These are phyloP conservation scores for Argya squamiceps DNA, from an alignment of 2,797 vertebrate species.

Conservation along the genomic window DNA sequence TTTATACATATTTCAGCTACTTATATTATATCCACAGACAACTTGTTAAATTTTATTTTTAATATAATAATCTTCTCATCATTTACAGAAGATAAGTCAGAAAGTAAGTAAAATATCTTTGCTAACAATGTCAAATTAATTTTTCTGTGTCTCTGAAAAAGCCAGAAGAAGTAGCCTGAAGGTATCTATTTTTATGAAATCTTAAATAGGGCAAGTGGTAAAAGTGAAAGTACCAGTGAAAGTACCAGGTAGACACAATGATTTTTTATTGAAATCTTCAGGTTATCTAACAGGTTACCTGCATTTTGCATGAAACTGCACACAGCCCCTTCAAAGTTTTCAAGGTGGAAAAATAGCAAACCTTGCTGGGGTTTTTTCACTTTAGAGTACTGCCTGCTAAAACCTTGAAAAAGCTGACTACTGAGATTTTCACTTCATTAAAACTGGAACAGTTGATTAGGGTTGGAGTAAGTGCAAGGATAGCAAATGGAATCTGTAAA, in stretches of 20 bases:
- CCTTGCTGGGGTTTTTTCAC: neutral
- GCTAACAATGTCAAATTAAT: neutral
- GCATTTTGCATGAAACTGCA: neutral
- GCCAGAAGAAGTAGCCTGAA: neutral
- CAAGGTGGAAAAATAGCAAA: neutral
- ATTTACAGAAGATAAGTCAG: neutral
- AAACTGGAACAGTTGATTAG: neutral
- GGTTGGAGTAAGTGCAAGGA: neutral
- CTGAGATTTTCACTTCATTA: neutral
- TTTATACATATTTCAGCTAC: neutral
- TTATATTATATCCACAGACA: neutral
- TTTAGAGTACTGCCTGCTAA: neutral
- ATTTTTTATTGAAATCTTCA: neutral
- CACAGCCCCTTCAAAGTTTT: neutral
- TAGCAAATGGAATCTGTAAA: neutral
- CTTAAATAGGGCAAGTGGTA: neutral
- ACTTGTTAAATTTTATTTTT: neutral
- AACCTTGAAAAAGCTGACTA: conserved; percentile 3
- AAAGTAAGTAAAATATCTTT: neutral
- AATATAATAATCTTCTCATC: neutral
- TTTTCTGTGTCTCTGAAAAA: neutral
- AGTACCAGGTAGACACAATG: neutral
- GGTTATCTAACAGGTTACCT: neutral
- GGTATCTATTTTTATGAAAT: neutral
- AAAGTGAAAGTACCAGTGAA: neutral